A percentile compares a stretch with the other conserved stretches of the same genome.
Evolutionary conservation across 2,888 invertebrate genomes (phyloP).

Genomic region (Pogonocherus hispidulus): DNA sequence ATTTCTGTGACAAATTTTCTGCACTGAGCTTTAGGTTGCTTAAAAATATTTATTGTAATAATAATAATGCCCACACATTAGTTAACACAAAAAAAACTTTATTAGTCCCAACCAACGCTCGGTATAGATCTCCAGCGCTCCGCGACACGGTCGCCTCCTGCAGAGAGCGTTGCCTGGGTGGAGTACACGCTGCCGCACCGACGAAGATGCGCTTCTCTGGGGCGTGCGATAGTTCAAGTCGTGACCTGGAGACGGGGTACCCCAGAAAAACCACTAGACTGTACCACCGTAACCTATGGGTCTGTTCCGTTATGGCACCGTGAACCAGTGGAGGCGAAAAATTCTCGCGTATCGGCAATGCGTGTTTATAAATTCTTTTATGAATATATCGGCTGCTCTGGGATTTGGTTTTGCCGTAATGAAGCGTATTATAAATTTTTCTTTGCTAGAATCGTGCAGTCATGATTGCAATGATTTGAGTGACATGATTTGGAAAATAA

Average conservation of each 20-base stretch:
- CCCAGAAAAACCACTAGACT: constrained; percentile 61
- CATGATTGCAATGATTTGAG: too few relatives aligned
- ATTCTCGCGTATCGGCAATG: not conserved
- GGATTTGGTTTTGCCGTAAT: too few relatives aligned
- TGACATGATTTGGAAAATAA: too few relatives aligned
- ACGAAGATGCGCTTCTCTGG: constrained; percentile 63
- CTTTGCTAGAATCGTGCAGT: too few relatives aligned
- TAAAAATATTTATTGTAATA: too few relatives aligned
- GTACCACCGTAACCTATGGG: constrained; percentile 43
- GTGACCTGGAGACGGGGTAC: constrained; percentile 66
- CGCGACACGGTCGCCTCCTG: constrained; percentile 45
- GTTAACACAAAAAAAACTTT: too few relatives aligned
- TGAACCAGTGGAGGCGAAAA: constrained; percentile 15
- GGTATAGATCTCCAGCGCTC: constrained; percentile 10
- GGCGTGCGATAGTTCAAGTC: constrained; percentile 76
- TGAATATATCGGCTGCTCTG: not conserved
- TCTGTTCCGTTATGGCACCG: constrained; percentile 19
- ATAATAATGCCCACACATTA: too few relatives aligned
- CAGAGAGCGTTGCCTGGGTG: constrained; percentile 41
- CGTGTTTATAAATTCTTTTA: not conserved
- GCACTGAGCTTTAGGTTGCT: too few relatives aligned
- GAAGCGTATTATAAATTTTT: too few relatives aligned
- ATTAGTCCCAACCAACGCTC: too few relatives aligned
- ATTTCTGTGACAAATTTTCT: too few relatives aligned
- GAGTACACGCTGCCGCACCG: constrained; percentile 46